Base-by-base conservation (phyloP, 2,797 vertebrate genomes). In the Eremophila alpestris region DNA sequence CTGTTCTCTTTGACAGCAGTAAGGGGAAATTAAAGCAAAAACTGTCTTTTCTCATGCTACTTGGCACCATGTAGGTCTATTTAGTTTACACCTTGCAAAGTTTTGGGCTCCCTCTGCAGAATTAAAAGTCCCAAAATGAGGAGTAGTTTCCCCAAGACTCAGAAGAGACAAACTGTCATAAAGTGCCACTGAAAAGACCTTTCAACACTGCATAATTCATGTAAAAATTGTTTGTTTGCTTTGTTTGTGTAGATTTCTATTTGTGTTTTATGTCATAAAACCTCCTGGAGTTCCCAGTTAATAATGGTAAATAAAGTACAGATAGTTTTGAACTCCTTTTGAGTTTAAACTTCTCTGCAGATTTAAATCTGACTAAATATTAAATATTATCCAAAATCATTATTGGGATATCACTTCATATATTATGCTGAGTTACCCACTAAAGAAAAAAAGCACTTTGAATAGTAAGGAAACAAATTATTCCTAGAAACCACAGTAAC, bases 391-490 rank as follows among this genome's bases (percentile, higher is more conserved):
- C 89, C 96, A 91, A 97, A 97, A 94, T 97, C 95, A 91, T 95
- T 97, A 91, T 97, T 97, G 97, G 96, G 96, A 95, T 94, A 63
- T 97, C 96, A 96, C 89, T 96, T 96, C 94, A 94, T 97, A 92
- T 92, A 81, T 97, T 97, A 97, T 95, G 96, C 97, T 97, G 97
- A 97, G 96, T 96, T 95, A 92, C 97, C 97, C 97, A 92, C 95
- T 97, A 95, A 97, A 92, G 58, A 94, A 92, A 97, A 41, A 98
- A 98, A 97, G 98, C 98, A 98, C 98, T 98, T 98, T 98, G 97
- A 97, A 96, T 97, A 93, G 93, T 94, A 96, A 95, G 87, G 93
- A 96, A 94, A 96, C 89, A 95, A 92, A 71, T 83, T 95, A 89
- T 94, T 96, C 93, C 88, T 95, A 59, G 91, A 94, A 97, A 97